Conservation (phyloP, 2,797 vertebrate species). For the Coilia nasus region DNA sequence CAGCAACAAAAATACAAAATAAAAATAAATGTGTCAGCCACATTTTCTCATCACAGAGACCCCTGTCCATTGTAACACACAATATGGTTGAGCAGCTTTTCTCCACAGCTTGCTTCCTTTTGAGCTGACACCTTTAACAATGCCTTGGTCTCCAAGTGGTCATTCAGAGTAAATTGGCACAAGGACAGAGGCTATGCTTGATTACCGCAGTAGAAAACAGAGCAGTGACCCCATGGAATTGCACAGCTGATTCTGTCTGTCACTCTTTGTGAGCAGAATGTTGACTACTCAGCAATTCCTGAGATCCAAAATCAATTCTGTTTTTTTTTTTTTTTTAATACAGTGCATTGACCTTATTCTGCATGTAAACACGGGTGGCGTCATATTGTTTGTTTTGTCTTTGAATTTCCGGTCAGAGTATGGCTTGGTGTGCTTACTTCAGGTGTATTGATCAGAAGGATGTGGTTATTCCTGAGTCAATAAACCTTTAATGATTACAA, state of each 20-base stretch:
- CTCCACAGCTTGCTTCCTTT: background rate
- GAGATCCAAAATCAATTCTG: background rate
- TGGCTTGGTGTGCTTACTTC: too few relatives aligned
- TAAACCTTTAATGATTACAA: background rate
- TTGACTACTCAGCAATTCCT: background rate
- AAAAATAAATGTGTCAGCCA: background rate
- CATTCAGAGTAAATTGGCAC: background rate
- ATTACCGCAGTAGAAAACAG: constrained; percentile 4
- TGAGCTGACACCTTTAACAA: constrained; percentile 13
- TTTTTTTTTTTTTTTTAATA: background rate
- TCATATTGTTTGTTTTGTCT: too few relatives aligned
- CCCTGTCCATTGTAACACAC: background rate
- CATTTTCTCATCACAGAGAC: constrained; percentile 12
- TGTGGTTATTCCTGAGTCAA: background rate
- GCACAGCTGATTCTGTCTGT: background rate
- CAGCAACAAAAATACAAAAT: background rate
- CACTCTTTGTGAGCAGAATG: background rate
- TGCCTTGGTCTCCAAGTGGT: background rate
- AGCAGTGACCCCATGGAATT: background rate
- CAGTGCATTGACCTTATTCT: too few relatives aligned
- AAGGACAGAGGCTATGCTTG: background rate
- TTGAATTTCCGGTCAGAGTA: too few relatives aligned
- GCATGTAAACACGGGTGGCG: too few relatives aligned
- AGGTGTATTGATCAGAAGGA: background rate
- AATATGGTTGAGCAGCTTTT: background rate